phyloP scores from a whole-genome alignment of 2,797 vertebrate species.

The Scolopax rusticola region DNA sequence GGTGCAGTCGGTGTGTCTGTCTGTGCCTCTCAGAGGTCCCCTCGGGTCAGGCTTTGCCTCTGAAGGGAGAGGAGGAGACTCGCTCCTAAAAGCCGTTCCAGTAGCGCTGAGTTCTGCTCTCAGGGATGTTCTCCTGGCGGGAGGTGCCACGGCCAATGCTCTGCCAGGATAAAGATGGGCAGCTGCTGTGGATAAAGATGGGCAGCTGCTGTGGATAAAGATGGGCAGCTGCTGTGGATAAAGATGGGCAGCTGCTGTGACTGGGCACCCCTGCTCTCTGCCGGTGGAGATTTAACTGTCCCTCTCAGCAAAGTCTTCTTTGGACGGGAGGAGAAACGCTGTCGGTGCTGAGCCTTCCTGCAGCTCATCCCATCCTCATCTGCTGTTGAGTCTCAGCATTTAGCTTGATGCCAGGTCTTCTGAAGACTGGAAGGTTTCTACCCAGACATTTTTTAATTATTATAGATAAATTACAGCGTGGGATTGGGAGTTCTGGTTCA shows the following conservation, averaged over 20 bases:
- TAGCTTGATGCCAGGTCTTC: not conserved
- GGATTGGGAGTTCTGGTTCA: not conserved
- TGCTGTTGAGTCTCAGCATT: not conserved
- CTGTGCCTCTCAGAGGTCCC: not conserved
- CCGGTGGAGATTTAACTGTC: not conserved
- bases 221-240: not conserved
- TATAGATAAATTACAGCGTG: not conserved
- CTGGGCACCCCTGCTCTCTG: not conserved
- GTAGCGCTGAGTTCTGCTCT: not conserved
- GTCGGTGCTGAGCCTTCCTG: not conserved
- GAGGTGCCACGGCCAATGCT: not conserved
- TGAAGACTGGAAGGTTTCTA: not conserved
- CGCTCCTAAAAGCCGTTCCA: not conserved
- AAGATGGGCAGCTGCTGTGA: not conserved
- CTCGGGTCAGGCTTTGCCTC: not conserved
- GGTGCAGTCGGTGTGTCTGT: not conserved
- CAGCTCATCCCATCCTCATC: not conserved
- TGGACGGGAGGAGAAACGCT: not conserved
- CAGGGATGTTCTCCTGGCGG: not conserved
- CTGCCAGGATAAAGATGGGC: not conserved
- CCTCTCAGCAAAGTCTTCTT: not conserved
- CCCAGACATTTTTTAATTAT: not conserved
- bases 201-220: constrained; percentile 4
- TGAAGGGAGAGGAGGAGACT: not conserved
- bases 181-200: not conserved